phyloP scores from a whole-genome alignment of 1,140 invertebrate species.

The Battus philenor region DNA sequence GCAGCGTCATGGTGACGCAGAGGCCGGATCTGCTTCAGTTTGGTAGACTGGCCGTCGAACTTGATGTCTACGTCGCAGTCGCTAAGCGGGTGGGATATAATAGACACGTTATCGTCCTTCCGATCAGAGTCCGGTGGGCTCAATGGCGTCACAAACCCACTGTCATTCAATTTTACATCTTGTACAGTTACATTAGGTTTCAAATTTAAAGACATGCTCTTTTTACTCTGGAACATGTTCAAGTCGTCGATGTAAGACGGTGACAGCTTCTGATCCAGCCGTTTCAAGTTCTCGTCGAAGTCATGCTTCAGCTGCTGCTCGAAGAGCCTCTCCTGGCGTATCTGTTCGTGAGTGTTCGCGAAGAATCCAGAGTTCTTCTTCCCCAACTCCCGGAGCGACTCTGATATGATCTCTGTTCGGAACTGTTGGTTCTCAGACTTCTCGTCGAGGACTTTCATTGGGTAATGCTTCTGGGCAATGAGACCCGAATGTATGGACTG shows the following conservation, averaged over 20 bases:
- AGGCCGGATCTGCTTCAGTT: conserved; percentile 67
- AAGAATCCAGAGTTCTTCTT: conserved; percentile 75
- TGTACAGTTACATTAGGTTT: conserved; percentile 30
- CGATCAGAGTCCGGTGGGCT: conserved; percentile 42
- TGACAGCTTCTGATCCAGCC: conserved; percentile 47
- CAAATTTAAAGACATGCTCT: conserved; percentile 59
- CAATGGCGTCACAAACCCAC: conserved; percentile 55
- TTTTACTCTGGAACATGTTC: conserved; percentile 44
- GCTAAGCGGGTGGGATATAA: conserved; percentile 73
- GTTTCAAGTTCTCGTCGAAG: conserved; percentile 69
- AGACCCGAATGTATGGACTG: conserved; percentile 68
- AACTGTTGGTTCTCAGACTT: conserved; percentile 30
- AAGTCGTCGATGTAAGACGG: conserved; percentile 53
- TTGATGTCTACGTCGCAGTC: conserved; percentile 73
- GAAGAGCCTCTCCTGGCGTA: conserved; percentile 75
- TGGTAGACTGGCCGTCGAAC: conserved; percentile 68
- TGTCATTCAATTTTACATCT: conserved; percentile 41
- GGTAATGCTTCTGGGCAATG: conserved; percentile 46
- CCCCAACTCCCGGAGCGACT: conserved; percentile 63
- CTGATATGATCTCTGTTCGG: conserved; percentile 44
- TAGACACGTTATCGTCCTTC: conserved; percentile 34
- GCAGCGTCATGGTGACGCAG: conserved; percentile 18
- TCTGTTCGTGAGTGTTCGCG: conserved; percentile 80
- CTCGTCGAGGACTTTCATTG: conserved; percentile 58
- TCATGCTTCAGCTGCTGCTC: conserved; percentile 68